Base-by-base conservation (phyloP, 2,113 vertebrate genomes). In the Percina caprodes region DNA sequence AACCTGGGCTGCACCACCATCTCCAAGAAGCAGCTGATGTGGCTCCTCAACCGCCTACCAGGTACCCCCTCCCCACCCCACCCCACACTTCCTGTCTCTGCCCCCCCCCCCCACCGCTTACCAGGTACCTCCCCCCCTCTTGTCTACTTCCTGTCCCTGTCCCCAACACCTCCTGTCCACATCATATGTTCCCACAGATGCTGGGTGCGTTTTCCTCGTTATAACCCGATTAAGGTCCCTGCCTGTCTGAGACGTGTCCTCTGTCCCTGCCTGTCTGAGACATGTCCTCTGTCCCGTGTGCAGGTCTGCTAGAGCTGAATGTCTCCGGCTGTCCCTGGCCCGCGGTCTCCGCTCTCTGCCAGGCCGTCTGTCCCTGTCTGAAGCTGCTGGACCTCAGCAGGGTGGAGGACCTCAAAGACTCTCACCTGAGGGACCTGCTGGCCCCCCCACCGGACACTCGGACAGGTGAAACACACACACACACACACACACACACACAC, bases 21-120 rank as follows among this genome's bases (percentile, higher is more conserved):
- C 94, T 97, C 97, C 90, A 97, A 97, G 92, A 97, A 98, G 46
- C 97, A 98, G 90, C 94, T 98, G 10, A 97, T 97, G 96, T 98
- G 97, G 97, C 96, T 98, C 82, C 95, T 97, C 86, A 97, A 96
- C 91, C 95, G 97, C 66, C 87, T 98, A 11, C 97, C 96, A 93
- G 97, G 97, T 85, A 33, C 30, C 0, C 13, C 6, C 69, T 24
- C 52, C 58, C n/a, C n/a, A n/a, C n/a, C n/a, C n/a, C n/a, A n/a
- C n/a, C n/a, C n/a, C n/a, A n/a, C n/a, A n/a, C n/a, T n/a, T 66
- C 61, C 73, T 66, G 61, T 66, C 46, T 7, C n/a, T 42, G 39
- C 6, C n/a, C n/a, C n/a, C n/a, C n/a, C n/a, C n/a, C n/a, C n/a
- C n/a, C n/a, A 96, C 91, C 95, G 97, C 66, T 87, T 98, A 11